Evolutionary conservation across 2,888 invertebrate genomes (phyloP), one percentile per base, ranked within the genome.

Genomic region (Drosophila multiciliata): DNA sequence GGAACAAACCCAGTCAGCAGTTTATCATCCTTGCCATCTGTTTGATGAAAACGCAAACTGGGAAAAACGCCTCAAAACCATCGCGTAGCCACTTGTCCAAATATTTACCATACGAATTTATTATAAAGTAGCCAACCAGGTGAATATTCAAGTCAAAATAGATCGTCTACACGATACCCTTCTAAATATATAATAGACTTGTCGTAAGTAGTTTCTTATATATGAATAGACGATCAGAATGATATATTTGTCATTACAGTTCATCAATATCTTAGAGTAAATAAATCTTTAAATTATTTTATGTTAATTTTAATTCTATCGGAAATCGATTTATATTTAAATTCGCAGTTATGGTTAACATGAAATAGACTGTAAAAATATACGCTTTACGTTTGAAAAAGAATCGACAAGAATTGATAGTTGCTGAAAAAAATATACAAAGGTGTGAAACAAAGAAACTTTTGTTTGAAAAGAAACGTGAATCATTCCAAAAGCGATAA

Each of bases 61-160:
- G 66, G 63, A 57, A 74, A 70, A 70, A 66, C 49, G 64, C 58
- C 59, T 45, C 66, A 73, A 59, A 82, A 53, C 77, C 71, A 52
- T 68, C 50, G 59, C 48, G 61, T 63, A 68, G 68, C 80, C 85
- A 88, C 78, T 88, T 86, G 89, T 86, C 72, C 69, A 86, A 86
- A 86, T 86, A 76, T 90, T 86, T 86, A 88, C 83, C 72, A 69
- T 66, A 67, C 78, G 90, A 83, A 90, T 90, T 88, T 80, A 75
- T 78, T 85, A 90, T 82, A 74, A 88, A 73, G 68, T 69, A 62
- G 45, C 45, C 52, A 54, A 71, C 66, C 71, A 70, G 54, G 36
- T 48, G 15, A 9, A 53, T 20, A 8, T 60, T 32, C 11, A 33
- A 12, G n/a, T 20, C 17, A 5, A 35, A 48, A 9, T 35, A 2